A percentile compares a stretch with the other conserved stretches of the same genome.
These are phyloP conservation scores for Cantharis rufa DNA, from an alignment of 2,888 invertebrate genomes.

Conservation along the genomic window DNA sequence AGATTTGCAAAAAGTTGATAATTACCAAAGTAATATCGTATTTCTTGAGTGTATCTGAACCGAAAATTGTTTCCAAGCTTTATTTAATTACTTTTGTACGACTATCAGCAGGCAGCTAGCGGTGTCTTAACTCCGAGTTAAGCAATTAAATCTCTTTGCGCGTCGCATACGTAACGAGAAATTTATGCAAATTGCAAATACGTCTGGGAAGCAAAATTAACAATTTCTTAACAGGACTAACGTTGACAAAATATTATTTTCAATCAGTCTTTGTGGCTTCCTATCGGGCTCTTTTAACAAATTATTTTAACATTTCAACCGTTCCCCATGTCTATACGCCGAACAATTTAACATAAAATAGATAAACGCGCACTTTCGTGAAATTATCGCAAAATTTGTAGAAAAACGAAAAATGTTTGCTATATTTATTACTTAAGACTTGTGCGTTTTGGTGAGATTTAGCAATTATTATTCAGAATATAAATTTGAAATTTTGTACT, in stretches of 20 bases:
- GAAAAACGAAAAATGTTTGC: no score
- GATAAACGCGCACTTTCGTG: neutral
- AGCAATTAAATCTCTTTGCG: conserved; percentile 53
- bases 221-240: conserved; percentile 36
- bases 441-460: neutral
- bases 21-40: conserved; percentile 29
- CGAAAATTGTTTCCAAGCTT: conserved; percentile 51
- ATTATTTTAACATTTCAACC: neutral
- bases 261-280: conserved; percentile 5
- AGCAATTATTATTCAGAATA: neutral
- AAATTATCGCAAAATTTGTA: neutral
- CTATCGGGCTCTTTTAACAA: neutral
- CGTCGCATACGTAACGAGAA: conserved; percentile 51
- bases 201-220: conserved; percentile 46
- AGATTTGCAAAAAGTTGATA: conserved; percentile 29
- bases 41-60: conserved; percentile 40
- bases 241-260: conserved; percentile 25
- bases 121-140: conserved; percentile 51
- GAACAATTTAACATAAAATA: neutral
- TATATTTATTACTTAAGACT: neutral
- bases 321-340: neutral
- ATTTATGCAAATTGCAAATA: conserved; percentile 51
- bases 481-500: neutral
- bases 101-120: conserved; percentile 45
- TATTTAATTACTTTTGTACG: conserved; percentile 51